phyloP scores from a whole-genome alignment of 2,888 invertebrate genomes.

The Tetramorium bicarinatum region DNA sequence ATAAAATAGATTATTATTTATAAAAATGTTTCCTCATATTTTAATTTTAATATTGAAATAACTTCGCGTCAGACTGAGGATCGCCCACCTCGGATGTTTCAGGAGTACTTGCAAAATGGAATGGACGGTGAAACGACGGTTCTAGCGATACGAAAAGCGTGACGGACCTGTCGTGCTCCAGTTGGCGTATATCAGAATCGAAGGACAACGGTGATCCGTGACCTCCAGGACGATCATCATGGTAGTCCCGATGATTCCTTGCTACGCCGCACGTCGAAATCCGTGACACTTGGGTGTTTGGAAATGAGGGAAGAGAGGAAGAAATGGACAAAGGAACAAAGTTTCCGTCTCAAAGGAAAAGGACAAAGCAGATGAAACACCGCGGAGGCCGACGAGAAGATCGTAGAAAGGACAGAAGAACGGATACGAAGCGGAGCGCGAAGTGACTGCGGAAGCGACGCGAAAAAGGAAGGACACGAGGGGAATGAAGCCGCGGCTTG shows the following conservation, averaged over 20 bases:
- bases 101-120: slow-evolving; percentile 70
- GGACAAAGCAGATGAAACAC: slow-evolving; percentile 47
- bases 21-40: neutral
- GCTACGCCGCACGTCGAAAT: slow-evolving; percentile 62
- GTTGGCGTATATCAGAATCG: slow-evolving; percentile 57
- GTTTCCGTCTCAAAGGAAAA: slow-evolving; percentile 6
- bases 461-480: slow-evolving; percentile 56
- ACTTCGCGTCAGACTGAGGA: slow-evolving; percentile 26
- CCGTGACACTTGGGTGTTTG: slow-evolving; percentile 60
- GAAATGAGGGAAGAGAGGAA: neutral
- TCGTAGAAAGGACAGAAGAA: slow-evolving; percentile 43
- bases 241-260: slow-evolving; percentile 57
- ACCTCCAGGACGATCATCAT: slow-evolving; percentile 55
- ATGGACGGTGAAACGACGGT: slow-evolving; percentile 68
- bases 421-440: slow-evolving; percentile 33
- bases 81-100: slow-evolving; percentile 61
- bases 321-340: neutral
- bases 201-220: slow-evolving; percentile 58
- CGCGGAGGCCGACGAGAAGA: slow-evolving; percentile 34
- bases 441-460: slow-evolving; percentile 62
- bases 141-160: slow-evolving; percentile 69
- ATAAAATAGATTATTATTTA: neutral
- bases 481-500: slow-evolving; percentile 63
- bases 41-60: neutral
- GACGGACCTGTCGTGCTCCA: slow-evolving; percentile 68